Base-by-base conservation (phyloP, 2,888 invertebrate species). In the Hydraecia micacea region DNA sequence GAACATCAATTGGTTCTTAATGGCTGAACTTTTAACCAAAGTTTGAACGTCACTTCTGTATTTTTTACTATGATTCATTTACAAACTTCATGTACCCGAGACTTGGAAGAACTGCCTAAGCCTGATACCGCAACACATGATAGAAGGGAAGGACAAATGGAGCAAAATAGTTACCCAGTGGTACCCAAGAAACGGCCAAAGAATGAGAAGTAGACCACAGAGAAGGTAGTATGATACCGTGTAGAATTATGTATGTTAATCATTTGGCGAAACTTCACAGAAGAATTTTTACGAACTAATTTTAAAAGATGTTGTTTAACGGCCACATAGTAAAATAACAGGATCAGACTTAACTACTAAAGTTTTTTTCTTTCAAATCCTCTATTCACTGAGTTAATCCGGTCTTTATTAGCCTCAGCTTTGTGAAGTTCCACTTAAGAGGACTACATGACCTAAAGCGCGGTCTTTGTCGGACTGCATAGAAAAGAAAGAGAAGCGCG, bases 1-100 rank as follows among this genome's bases (percentile, higher is more conserved):
- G 32, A 79, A 63, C 58, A 65, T 18, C 13, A 58, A 75, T 46
- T 80, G 74, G 71, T 65, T n/a, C 36, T 80, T 63, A 21, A n/a
- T 28, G n/a, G n/a, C 28, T 58, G 52, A 42, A 36, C 60, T 76
- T 55, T 49, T 52, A 55, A 75, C 36, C 7, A 32, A 21, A 21
- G 15, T 6, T 15, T 21, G 36, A 52, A 28, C 13, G 28, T 4
- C 15, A 46, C 9, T 28, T 67, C 2, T 28, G 21, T 42, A 9
- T 76, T 49, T 13, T 49, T 49, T 11, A 9, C n/a, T 46, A 39
- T 7, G 21, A 49, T 68, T 49, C 21, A 21, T 36, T 36, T 36
- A 21, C 36, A 13, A 68, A n/a, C 8, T 49, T 32, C 15, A 32
- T 46, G 25, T 11, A 8, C 7, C 25, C 4, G 9, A 46, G 18